Evolutionary conservation across 2,888 invertebrate species (phyloP).

Genomic region (Helicoverpa assulta): DNA sequence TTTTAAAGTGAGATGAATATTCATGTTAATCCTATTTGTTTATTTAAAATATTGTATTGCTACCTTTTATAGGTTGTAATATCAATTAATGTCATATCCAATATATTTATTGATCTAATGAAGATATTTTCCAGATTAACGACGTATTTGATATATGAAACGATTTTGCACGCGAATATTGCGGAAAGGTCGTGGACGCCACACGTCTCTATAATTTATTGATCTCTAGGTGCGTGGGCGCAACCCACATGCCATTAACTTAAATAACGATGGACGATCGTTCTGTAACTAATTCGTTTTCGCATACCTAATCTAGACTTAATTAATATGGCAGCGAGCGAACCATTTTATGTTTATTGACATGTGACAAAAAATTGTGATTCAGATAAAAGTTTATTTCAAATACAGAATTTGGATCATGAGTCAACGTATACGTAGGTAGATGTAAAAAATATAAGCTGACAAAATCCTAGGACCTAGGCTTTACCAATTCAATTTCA

Average conservation of each 20-base stretch:
- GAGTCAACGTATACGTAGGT: constrained; percentile 14
- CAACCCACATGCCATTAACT: constrained; percentile 75
- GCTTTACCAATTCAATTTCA: background rate
- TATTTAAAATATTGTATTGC: constrained; percentile 22
- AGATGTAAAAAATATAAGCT: background rate
- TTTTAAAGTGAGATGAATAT: constrained; percentile 40
- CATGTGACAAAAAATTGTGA: constrained; percentile 37
- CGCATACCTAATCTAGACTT: constrained; percentile 63
- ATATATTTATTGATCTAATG: constrained; percentile 30
- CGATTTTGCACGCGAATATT: constrained; percentile 53
- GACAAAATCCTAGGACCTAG: background rate
- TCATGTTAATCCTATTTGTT: constrained; percentile 34
- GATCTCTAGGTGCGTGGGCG: constrained; percentile 74
- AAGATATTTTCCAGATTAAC: constrained; percentile 45
- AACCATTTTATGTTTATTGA: constrained; percentile 58
- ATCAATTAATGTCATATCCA: constrained; percentile 39
- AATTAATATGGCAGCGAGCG: constrained; percentile 56
- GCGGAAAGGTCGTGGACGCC: constrained; percentile 67
- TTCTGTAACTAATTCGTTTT: constrained; percentile 68
- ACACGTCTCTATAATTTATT: constrained; percentile 75
- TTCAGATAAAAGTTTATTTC: constrained; percentile 1
- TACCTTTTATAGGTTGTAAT: constrained; percentile 21
- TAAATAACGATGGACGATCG: constrained; percentile 62
- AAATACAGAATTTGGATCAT: constrained; percentile 13
- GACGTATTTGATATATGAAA: constrained; percentile 52